Base-by-base conservation (phyloP, 2,888 invertebrate species). In the Cantharis rufa region DNA sequence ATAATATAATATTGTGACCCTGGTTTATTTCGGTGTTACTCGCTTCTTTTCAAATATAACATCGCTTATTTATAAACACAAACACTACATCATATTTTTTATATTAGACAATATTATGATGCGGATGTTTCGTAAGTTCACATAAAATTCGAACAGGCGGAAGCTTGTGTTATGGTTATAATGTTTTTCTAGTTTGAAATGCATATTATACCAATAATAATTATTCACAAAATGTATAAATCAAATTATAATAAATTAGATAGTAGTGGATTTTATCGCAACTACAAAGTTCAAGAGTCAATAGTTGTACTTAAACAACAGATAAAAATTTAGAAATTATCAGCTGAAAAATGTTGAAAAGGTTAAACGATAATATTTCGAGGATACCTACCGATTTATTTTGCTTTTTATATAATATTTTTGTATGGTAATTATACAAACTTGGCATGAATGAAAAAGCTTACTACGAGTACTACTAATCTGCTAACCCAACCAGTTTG, bases 211-310 rank as follows among this genome's bases (percentile, higher is more conserved):
- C 15, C 72, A 48, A 48, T 72, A 48, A 48, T 72, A 72, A 70
- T 68, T 75, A 75, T 78, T 74, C 75, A 78, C 78, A 69, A 69
- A 74, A 74, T 66, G 75, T 70, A 73, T 28, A 71, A 77, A 74
- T 77, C 77, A 77, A 73, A 77, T 64, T 77, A 74, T 77, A 77
- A 74, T 77, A 74, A 78, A 70, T 72, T 81, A 81, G 81, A 81
- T 82, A 80, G 80, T 82, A 80, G 80, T 75, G 71, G 78, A 48
- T 62, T 81, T 82, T 83, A 82, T 82, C 82, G 64, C 69, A 77
- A 79, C 74, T 74, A 76, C 83, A 84, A 83, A 85, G 85, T 86
- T 85, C 85, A 84, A 81, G 81, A 83, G 85, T 85, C 85, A 84
- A 80, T 84, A 83, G 83, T 82, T 77, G 80, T 80, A 75, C 79